Evolutionary conservation across 2,797 vertebrate genomes (phyloP), one percentile per base, ranked within the genome.

Genomic region (Babyrousa celebensis): DNA sequence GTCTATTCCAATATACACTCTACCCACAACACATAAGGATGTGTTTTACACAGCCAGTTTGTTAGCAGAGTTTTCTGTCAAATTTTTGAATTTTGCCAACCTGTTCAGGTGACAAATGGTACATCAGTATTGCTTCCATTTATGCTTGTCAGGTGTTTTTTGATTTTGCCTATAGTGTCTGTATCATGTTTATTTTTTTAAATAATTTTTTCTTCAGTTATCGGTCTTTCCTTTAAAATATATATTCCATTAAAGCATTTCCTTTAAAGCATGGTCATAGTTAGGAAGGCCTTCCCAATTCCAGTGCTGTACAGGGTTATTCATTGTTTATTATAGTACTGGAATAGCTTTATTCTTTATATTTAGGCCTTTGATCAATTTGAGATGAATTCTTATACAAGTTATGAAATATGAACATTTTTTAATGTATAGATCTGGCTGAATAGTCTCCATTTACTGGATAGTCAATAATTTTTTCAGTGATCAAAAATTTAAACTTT

Each of bases 401-500:
- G 36, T 16, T 27, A 52, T 67, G 20, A 18, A 25, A 29, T 79
- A 20, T 63, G 9, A 5, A 48, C 20, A 78, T 60, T 78, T 93
- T 79, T 78, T 56, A 36, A 88, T 40, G 74, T 58, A 80, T 63
- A 15, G 0, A 87, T 80, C 14, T 83, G 85, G 17, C 62, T 94
- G 36, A 71, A 79, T 79, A 72, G 21, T 80, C 3, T 67, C 27
- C 4, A 25, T 36, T 92, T 89, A 89, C 62, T 85, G 27, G 80
- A 75, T 85, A 74, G 20, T 29, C 4, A 68, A 12, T 43, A 11
- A 27, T 62, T 80, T 80, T 15, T 27, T 89, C 25, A 75, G 6
- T 86, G 21, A 90, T 85, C 11, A 93, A 70, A 94, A 89, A 40
- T 70, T 82, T 32, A 58, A 70, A 82, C 36, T 96, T 65, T 89